Percentiles rank a stretch among this genome's conserved stretches.
phyloP scores from a whole-genome alignment of 1,140 invertebrate genomes.

The Tachypleus tridentatus region DNA sequence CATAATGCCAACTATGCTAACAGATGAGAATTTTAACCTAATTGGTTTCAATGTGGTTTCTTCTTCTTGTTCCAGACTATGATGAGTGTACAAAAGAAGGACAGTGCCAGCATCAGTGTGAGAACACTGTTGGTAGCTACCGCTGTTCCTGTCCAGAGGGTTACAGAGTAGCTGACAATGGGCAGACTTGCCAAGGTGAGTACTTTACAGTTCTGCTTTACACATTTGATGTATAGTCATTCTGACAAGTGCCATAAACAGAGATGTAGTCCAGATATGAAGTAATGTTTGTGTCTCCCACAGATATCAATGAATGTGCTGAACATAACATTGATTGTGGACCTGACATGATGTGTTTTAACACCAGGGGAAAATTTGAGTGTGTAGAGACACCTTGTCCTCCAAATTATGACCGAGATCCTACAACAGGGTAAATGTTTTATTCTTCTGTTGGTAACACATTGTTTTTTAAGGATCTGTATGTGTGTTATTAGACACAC shows the following conservation, averaged over 20 bases:
- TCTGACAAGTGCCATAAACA: too few relatives aligned
- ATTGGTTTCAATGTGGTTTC: too few relatives aligned
- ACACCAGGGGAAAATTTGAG: conserved; percentile 71
- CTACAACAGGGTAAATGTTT: conserved; percentile 33
- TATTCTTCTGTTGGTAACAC: too few relatives aligned
- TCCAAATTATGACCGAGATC: conserved; percentile 56
- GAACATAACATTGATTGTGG: conserved; percentile 41
- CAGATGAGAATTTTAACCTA: too few relatives aligned
- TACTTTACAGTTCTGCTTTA: conserved; percentile 44
- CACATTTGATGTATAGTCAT: too few relatives aligned
- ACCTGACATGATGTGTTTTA: conserved; percentile 71
- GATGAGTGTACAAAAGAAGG: conserved; percentile 45
- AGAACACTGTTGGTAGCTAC: conserved; percentile 69
- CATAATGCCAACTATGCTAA: too few relatives aligned
- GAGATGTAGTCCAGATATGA: too few relatives aligned
- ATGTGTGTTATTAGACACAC: too few relatives aligned
- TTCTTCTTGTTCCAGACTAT: conserved; percentile 32
- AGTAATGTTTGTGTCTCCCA: background rate
- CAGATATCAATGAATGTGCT: conserved; percentile 82
- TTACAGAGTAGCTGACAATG: conserved; percentile 54
- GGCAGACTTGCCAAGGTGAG: conserved; percentile 55
- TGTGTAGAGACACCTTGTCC: conserved; percentile 81
- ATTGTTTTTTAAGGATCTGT: too few relatives aligned
- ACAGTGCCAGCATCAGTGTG: conserved; percentile 66
- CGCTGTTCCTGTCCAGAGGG: conserved; percentile 60